Evolutionary conservation across 2,797 vertebrate genomes (phyloP).

Genomic region (Thamnophis elegans): DNA sequence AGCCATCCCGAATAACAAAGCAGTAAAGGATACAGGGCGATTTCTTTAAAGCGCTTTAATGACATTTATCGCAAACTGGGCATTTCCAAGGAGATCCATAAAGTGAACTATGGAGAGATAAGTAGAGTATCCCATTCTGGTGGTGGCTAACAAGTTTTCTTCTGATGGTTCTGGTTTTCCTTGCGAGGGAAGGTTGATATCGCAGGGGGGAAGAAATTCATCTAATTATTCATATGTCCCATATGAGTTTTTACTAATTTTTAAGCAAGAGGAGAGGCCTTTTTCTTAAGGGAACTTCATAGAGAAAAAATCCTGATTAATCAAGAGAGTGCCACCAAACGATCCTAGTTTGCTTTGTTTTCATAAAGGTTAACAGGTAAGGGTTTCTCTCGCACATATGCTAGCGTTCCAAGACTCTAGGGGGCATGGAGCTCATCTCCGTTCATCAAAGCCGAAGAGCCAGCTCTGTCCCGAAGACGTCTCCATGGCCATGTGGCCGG

Average conservation of each 20-base stretch:
- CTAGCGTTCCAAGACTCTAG: too few relatives aligned
- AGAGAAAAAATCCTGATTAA: background rate
- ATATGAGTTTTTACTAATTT: background rate
- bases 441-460: too few relatives aligned
- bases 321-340: too few relatives aligned
- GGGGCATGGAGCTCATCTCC: too few relatives aligned
- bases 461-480: too few relatives aligned
- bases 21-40: slow-evolving; percentile 37
- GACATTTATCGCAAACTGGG: slow-evolving; percentile 40
- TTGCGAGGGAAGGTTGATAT: background rate
- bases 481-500: too few relatives aligned
- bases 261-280: background rate
- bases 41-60: slow-evolving; percentile 44
- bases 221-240: slow-evolving; percentile 31
- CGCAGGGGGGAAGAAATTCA: background rate
- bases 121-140: slow-evolving; percentile 30
- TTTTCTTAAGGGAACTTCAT: background rate
- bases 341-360: background rate
- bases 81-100: slow-evolving; percentile 22
- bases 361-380: background rate
- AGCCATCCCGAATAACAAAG: slow-evolving; percentile 28
- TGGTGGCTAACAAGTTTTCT: background rate
- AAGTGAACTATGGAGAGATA: slow-evolving; percentile 7
- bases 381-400: too few relatives aligned
- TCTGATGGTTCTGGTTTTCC: slow-evolving; percentile 6